Conservation (phyloP, 2,888 invertebrate species). For the Heteromyza rotundicornis region DNA sequence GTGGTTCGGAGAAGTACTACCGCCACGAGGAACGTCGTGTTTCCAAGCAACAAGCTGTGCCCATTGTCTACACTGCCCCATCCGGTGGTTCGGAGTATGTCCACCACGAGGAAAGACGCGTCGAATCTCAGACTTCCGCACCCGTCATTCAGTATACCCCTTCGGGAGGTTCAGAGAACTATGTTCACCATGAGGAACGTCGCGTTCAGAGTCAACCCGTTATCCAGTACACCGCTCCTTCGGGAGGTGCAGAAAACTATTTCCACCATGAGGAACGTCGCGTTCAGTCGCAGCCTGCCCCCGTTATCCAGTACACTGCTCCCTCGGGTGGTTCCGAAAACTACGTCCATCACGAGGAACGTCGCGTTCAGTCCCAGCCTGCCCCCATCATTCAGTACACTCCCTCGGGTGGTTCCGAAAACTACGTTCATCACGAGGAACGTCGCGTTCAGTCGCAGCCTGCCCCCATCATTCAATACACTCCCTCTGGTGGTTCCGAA, state of each 20-base stretch:
- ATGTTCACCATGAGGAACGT: slow-evolving; percentile 48
- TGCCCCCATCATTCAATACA: slow-evolving; percentile 32
- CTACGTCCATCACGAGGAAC: slow-evolving; percentile 50
- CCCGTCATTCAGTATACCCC: slow-evolving; percentile 40
- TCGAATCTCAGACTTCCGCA: slow-evolving; percentile 35
- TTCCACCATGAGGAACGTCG: slow-evolving; percentile 43
- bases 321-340: slow-evolving; percentile 46
- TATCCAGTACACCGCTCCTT: slow-evolving; percentile 39
- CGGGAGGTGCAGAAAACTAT: slow-evolving; percentile 46
- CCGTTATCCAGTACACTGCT: slow-evolving; percentile 33
- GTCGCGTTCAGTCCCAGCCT: slow-evolving; percentile 39
- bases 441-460: slow-evolving; percentile 36
- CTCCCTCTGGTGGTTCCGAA: slow-evolving; percentile 38
- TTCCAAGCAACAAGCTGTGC: slow-evolving; percentile 36
- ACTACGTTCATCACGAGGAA: slow-evolving; percentile 45
- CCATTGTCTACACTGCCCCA: slow-evolving; percentile 37
- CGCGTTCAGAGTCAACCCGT: slow-evolving; percentile 40
- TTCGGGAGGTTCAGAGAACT: slow-evolving; percentile 45
- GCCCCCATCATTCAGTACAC: slow-evolving; percentile 38
- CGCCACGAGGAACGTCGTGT: slow-evolving; percentile 39
- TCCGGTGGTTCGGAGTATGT: slow-evolving; percentile 44
- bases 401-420: slow-evolving; percentile 43
- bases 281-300: slow-evolving; percentile 34
- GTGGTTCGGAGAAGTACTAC: slow-evolving; percentile 39
- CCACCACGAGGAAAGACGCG: slow-evolving; percentile 42